Evolutionary conservation across 2,888 invertebrate species (phyloP).

Genomic region (Agrotis puta): DNA sequence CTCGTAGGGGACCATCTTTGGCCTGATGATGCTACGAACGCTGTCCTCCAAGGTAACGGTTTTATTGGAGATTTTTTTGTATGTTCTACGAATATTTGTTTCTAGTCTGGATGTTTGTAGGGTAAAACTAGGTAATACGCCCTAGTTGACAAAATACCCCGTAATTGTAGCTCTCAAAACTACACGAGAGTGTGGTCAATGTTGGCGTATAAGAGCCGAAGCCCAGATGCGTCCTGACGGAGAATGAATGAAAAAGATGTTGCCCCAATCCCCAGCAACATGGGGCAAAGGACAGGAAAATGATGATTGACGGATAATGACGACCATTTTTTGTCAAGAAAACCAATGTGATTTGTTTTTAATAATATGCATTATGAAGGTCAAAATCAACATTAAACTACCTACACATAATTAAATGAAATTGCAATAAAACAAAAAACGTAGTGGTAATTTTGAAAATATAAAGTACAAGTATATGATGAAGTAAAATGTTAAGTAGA

Average conservation of each 20-base stretch:
- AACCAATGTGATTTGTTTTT: slow-evolving; percentile 24
- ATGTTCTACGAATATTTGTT: too few species aligned
- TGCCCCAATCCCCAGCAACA: background rate
- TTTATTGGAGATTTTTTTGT: too few species aligned
- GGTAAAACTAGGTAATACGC: too few species aligned
- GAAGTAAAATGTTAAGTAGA: background rate
- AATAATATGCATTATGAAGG: background rate
- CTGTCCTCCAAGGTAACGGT: slow-evolving; percentile 72
- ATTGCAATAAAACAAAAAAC: background rate
- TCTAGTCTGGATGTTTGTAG: too few species aligned
- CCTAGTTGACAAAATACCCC: too few species aligned
- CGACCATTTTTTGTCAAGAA: background rate
- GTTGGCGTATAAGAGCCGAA: too few species aligned
- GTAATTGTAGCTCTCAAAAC: too few species aligned
- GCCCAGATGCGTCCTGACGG: background rate
- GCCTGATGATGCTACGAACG: slow-evolving; percentile 87
- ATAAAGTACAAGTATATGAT: background rate
- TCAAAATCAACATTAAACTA: background rate
- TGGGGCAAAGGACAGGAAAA: background rate
- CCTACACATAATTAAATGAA: background rate
- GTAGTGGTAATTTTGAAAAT: too few species aligned
- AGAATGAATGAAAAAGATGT: background rate
- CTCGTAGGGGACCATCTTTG: slow-evolving; percentile 78
- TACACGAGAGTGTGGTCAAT: too few species aligned
- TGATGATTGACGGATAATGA: background rate